Base-by-base conservation (phyloP, 1,140 invertebrate species). In the Propsilocerus akamusi region DNA sequence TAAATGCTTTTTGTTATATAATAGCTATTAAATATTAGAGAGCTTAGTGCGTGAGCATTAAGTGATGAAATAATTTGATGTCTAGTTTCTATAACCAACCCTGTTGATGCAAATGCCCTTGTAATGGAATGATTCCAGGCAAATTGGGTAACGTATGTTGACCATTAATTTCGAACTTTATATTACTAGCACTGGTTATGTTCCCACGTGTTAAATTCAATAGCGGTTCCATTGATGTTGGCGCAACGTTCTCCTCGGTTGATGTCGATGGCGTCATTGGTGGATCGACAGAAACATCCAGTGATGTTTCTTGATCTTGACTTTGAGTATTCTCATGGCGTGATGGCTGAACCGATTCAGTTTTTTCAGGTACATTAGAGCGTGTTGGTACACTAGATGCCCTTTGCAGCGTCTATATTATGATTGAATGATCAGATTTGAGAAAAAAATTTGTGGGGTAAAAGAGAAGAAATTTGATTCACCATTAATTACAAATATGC, bases 251-350 rank as follows among this genome's bases (percentile, higher is more conserved):
- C 56, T 69, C 69, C 51, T 68, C 68, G 25, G 67, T 68, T 11
- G n/a, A n/a, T n/a, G 66, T 68, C 25, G 65, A 64, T 23, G 67
- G 58, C 11, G 61, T 68, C 53, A 68, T 49, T 12, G 52, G 28
- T 41, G 1, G 34, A 6, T 14, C n/a, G 17, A 20, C 34, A 1
- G 2, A 6, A 7, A 20, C 14, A 20, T 41, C 34, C 17, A 20
- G 34, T 41, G 34, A 41, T 17, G 8, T 10, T 41, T 41, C 61
- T 48, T 64, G 62, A 30, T 72, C 70, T 49, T 72, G 72, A 41
- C 70, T 72, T 53, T 72, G 69, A 4, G 68, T 72, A 12, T 64
- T 61, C 48, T 74, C 71, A 52, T 72, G 68, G 3, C 64, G 56
- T 22, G 68, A 56, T 0, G 65, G 59, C 4, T 58, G 58, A 2